These are phyloP conservation scores for Oryzias sinensis DNA, from an alignment of 2,797 vertebrate species.

Conservation along the genomic window DNA sequence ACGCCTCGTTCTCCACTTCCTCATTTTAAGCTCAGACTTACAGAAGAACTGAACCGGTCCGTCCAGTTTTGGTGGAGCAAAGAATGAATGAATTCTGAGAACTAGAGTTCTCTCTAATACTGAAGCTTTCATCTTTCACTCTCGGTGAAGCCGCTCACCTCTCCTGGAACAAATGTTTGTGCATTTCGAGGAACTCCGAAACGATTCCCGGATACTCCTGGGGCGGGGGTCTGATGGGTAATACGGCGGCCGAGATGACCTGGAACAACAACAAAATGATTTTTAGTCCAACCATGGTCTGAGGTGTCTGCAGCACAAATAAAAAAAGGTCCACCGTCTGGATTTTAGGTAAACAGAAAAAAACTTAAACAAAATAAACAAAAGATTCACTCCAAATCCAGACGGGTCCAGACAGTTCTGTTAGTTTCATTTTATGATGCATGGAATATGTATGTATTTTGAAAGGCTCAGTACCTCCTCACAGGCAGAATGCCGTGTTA, in stretches of 20 bases:
- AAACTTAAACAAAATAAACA: too few species aligned
- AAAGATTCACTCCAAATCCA: too few species aligned
- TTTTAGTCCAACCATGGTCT: neutral
- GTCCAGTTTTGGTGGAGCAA: neutral
- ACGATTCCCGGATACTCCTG: conserved; percentile 44
- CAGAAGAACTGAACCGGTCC: conserved; percentile 63
- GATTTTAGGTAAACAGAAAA: too few species aligned
- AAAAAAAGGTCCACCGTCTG: too few species aligned
- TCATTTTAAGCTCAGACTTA: neutral
- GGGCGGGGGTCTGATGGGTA: conserved; percentile 46
- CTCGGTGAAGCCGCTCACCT: conserved; percentile 52
- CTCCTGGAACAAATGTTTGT: conserved; percentile 76
- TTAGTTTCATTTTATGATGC: too few species aligned
- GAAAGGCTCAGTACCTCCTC: too few species aligned
- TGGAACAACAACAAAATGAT: conserved; percentile 23
- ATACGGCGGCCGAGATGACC: conserved; percentile 57
- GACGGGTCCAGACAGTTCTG: too few species aligned
- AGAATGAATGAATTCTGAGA: conserved; percentile 32
- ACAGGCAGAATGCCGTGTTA: too few species aligned
- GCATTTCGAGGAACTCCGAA: conserved; percentile 69
- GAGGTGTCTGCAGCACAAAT: too few species aligned
- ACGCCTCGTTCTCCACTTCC: neutral
- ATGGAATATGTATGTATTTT: too few species aligned
- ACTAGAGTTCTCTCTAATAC: conserved; percentile 19
- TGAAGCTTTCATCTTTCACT: conserved; percentile 1